A percentile compares a stretch with the other conserved stretches of the same genome.
Conservation (phyloP, 2,113 vertebrate species). For the Phyllostomus hastatus region DNA sequence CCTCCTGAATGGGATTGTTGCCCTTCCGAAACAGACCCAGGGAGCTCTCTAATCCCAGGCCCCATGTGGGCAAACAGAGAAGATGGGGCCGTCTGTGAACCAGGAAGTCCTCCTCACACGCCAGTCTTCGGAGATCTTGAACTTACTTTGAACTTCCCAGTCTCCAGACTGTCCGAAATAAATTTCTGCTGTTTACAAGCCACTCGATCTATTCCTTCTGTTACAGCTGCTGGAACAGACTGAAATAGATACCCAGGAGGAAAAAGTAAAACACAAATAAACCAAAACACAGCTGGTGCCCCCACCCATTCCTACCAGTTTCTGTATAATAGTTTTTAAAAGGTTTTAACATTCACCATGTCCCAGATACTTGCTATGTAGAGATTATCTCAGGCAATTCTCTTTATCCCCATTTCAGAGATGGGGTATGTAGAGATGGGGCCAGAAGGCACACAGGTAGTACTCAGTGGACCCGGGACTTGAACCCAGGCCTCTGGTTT, state of each 20-base stretch:
- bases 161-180: not conserved
- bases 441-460: not conserved
- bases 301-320: not conserved
- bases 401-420: not conserved
- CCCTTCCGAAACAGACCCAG: not conserved
- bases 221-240: not conserved
- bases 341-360: not conserved
- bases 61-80: not conserved
- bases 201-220: not conserved
- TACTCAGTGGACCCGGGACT: not conserved
- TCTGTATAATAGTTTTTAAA: not conserved
- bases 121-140: not conserved
- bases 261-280: not conserved
- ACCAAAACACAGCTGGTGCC: not conserved
- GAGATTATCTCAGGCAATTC: not conserved
- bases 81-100: not conserved
- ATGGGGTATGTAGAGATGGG: not conserved
- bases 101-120: not conserved
- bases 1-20: not conserved
- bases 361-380: not conserved
- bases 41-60: not conserved
- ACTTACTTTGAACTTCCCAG: not conserved
- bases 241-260: not conserved
- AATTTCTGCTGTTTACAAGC: not conserved
- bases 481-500: not conserved